Conservation (phyloP, 2,113 vertebrate genomes). For the Psophia crepitans region DNA sequence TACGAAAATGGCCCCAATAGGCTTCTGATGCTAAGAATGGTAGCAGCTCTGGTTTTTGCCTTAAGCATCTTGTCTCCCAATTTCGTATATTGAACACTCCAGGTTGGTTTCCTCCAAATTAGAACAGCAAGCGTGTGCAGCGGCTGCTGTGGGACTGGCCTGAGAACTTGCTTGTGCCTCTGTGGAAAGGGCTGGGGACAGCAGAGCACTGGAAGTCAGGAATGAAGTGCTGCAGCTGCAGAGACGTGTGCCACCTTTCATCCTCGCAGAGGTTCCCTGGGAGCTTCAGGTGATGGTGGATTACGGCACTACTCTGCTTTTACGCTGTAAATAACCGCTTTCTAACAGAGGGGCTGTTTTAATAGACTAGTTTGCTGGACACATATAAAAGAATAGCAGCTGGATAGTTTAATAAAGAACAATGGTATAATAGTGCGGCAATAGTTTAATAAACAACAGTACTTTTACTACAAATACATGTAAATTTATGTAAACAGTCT, state of each 20-base stretch:
- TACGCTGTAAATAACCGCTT: background rate
- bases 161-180: background rate
- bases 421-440: background rate
- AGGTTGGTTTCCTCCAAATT: slow-evolving; percentile 38
- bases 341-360: background rate
- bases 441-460: background rate
- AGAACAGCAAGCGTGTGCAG: background rate
- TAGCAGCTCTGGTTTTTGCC: slow-evolving; percentile 7
- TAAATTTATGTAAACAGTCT: background rate
- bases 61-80: background rate
- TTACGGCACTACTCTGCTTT: background rate
- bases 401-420: background rate
- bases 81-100: background rate
- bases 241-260: background rate
- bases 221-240: background rate
- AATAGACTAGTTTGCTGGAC: background rate
- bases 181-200: background rate
- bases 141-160: background rate
- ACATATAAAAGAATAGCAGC: background rate
- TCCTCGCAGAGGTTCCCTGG: background rate
- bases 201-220: background rate
- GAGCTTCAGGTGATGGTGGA: background rate
- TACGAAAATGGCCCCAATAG: background rate
- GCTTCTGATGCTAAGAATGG: background rate
- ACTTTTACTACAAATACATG: background rate